These are phyloP conservation scores for Drosophila repletoides DNA, from an alignment of 1,140 invertebrate species.

Conservation along the genomic window DNA sequence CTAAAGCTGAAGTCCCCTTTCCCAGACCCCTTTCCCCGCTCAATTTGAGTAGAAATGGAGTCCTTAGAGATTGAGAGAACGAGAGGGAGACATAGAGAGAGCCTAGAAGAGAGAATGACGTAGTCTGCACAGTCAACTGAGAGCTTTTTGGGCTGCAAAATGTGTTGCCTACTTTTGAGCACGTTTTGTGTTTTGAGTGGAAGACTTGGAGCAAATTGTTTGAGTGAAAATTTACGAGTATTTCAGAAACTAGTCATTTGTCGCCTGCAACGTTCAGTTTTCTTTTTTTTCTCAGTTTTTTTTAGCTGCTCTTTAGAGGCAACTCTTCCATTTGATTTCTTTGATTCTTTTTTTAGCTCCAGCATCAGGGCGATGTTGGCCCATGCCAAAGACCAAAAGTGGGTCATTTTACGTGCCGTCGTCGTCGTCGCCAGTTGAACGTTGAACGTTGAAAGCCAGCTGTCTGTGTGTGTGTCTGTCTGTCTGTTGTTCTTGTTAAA, in stretches of 20 bases:
- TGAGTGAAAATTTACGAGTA: constrained; percentile 6
- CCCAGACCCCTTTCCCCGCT: neutral
- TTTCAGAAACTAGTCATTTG: constrained; percentile 3
- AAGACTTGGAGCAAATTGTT: constrained; percentile 10
- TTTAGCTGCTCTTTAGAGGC: constrained; percentile 41
- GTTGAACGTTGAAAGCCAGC: constrained; percentile 35
- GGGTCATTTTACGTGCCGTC: constrained; percentile 62
- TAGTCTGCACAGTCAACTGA: neutral
- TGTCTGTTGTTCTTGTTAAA: constrained; percentile 74
- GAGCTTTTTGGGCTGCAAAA: constrained; percentile 24
- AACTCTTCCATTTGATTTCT: constrained; percentile 78
- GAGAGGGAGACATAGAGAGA: neutral
- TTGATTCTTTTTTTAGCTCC: constrained; percentile 49
- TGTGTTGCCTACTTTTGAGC: constrained; percentile 32
- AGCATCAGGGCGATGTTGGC: constrained; percentile 21
- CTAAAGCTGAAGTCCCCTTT: constrained; percentile 7
- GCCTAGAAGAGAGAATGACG: neutral
- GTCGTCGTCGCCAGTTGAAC: constrained; percentile 28
- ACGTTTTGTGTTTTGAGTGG: neutral
- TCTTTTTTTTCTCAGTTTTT: constrained; percentile 20
- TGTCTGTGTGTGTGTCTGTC: constrained; percentile 4
- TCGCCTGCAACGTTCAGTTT: constrained; percentile 5
- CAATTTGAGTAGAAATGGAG: neutral
- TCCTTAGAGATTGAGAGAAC: neutral
- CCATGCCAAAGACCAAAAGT: constrained; percentile 61